Evolutionary conservation across 2,113 vertebrate genomes (phyloP), one percentile per base, ranked within the genome.

Genomic region (Rissa tridactyla): DNA sequence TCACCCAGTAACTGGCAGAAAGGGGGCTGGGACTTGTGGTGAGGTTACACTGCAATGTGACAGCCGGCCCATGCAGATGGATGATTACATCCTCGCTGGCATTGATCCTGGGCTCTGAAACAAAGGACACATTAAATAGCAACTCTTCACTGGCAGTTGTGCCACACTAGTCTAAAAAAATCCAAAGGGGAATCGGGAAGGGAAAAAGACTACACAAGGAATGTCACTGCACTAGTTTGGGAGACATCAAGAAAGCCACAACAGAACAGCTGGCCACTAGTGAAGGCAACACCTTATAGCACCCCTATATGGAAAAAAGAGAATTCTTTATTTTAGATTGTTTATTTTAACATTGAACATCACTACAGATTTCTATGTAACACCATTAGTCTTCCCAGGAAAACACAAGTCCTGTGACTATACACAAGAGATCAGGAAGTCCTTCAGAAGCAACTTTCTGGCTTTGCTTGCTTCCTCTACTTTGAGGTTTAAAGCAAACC

Each of bases 31-130:
- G 98, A 89, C 98, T 98, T 52, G 98, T 98, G 55, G 99, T 99
- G 82, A 99, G 99, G 98, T 99, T 99, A 96, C 99, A 99, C 96
- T 98, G 98, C 95, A 99, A 96, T 36, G 94, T 98, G 90, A 99
- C 93, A 1, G 98, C 93, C 16, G 90, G 75, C 16, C 55, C 73
- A 27, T 95, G 54, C 55, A 8, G 26, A 34, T 96, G 97, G 92
- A 99, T 97, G 96, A 97, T 97, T 96, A 98, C 98, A 82, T 99
- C 99, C 96, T 99, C 99, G 15, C 99, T 99, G 96, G 99, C 98
- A 78, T 98, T 98, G 98, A 99, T 99, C 96, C 98, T 98, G 92
- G 99, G 99, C 98, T 99, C 99, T 99, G 99, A 95, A 99, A 99
- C 77, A 96, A 96, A 97, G 79, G 88, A 61, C 49, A 94, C 62